These are phyloP conservation scores for Eonycteris spelaea DNA, from an alignment of 2,113 vertebrate species.

Conservation along the genomic window DNA sequence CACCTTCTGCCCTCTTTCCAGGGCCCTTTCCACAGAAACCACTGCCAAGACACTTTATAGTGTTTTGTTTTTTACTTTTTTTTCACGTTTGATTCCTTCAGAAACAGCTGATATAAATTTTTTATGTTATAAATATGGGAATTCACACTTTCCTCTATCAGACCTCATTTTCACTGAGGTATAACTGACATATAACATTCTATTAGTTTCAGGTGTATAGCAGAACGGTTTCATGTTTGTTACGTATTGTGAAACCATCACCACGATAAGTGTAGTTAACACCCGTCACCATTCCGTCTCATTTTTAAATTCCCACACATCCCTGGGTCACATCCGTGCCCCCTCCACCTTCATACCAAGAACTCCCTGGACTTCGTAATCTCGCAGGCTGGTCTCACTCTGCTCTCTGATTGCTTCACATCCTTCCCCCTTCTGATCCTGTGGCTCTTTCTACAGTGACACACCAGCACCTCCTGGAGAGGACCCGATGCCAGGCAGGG, in stretches of 20 bases:
- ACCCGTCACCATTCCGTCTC: not conserved
- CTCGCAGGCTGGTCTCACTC: not conserved
- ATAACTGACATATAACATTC: not conserved
- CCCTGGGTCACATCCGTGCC: not conserved
- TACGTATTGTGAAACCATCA: not conserved
- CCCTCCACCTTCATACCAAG: not conserved
- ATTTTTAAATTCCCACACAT: not conserved
- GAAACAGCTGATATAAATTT: not conserved
- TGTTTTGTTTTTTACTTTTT: not conserved
- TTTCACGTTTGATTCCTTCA: not conserved
- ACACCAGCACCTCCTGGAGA: slow-evolving; percentile 26
- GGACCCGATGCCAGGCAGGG: not conserved
- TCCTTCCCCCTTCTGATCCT: not conserved
- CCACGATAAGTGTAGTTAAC: not conserved
- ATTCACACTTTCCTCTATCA: not conserved
- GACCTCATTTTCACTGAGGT: not conserved
- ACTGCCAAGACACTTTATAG: not conserved
- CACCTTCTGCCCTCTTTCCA: slow-evolving; percentile 74
- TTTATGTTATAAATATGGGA: not conserved
- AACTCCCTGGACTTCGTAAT: fast-evolving
- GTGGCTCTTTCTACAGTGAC: slow-evolving; percentile 1
- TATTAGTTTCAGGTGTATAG: not conserved
- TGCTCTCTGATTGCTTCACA: not conserved
- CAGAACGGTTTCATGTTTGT: not conserved
- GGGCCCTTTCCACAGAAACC: slow-evolving; percentile 52